phyloP scores from a whole-genome alignment of 2,797 vertebrate species.

The Tarsius wallacei region DNA sequence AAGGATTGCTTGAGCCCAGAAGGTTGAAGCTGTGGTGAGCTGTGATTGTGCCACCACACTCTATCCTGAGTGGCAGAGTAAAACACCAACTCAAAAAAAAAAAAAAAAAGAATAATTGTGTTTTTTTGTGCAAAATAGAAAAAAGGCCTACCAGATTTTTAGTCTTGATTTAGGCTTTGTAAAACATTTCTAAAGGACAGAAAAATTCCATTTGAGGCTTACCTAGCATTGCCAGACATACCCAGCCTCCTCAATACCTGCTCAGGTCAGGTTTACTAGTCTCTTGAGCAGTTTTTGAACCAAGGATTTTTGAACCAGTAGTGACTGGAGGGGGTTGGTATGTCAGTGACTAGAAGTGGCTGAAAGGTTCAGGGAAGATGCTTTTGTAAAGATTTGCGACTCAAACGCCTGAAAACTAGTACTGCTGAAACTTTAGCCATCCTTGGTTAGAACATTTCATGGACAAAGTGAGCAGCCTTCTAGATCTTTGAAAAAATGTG shows the following conservation, averaged over 20 bases:
- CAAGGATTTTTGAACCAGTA: not conserved
- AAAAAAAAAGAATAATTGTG: no score
- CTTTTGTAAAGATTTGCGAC: not conserved
- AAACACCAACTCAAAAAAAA: no score
- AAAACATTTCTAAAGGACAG: conserved; percentile 19
- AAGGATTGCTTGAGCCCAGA: no score
- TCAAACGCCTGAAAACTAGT: not conserved
- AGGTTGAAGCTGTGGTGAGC: no score
- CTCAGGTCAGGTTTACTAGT: not conserved
- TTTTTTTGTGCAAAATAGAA: not conserved
- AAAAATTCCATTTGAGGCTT: not conserved
- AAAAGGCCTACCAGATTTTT: not conserved
- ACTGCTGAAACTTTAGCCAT: not conserved
- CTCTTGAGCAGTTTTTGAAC: not conserved
- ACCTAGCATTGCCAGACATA: not conserved
- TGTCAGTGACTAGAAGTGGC: not conserved
- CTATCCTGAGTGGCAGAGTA: no score
- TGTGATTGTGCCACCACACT: no score
- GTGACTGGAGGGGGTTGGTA: no score
- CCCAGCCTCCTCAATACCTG: not conserved
- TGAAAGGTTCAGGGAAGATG: not conserved
- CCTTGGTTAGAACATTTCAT: not conserved
- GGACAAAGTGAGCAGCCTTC: not conserved
- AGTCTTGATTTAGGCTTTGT: not conserved
- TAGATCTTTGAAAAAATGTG: not conserved